Percentiles rank a stretch among this genome's conserved stretches.
These are phyloP conservation scores for Indri indri DNA, from an alignment of 2,113 vertebrate genomes.

Conservation along the genomic window DNA sequence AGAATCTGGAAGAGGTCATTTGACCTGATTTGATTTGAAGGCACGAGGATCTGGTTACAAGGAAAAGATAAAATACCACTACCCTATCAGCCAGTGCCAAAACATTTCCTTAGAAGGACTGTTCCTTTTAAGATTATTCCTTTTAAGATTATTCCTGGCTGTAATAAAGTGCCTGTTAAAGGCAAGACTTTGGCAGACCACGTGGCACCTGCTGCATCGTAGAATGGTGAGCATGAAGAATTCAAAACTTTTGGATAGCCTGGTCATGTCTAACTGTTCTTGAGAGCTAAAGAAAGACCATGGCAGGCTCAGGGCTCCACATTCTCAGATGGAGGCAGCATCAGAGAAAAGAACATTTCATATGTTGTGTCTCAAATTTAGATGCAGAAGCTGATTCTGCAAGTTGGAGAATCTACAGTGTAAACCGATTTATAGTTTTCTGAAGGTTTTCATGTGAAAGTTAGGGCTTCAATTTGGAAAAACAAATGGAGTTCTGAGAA, in stretches of 20 bases:
- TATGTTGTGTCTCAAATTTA: not conserved
- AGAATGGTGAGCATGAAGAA: not conserved
- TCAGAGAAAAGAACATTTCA: not conserved
- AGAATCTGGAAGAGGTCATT: not conserved
- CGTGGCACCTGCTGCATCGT: not conserved
- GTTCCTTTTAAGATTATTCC: not conserved
- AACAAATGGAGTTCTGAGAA: not conserved
- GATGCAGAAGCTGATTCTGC: not conserved
- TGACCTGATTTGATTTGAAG: not conserved
- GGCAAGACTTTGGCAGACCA: not conserved
- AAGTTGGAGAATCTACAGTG: not conserved
- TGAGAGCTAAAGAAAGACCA: not conserved
- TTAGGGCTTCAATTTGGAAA: not conserved
- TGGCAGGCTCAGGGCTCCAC: not conserved
- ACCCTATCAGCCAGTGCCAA: not conserved
- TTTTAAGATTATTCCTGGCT: not conserved
- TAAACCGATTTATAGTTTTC: not conserved
- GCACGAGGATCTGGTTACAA: not conserved
- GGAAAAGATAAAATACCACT: not conserved
- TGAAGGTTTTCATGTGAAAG: not conserved
- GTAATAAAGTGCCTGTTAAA: not conserved
- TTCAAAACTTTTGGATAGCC: not conserved
- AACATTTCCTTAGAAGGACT: not conserved
- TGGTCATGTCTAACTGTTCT: not conserved
- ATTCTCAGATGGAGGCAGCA: not conserved